These are phyloP conservation scores for Cecropterus lyciades DNA, from an alignment of 1,140 invertebrate species.

Conservation along the genomic window DNA sequence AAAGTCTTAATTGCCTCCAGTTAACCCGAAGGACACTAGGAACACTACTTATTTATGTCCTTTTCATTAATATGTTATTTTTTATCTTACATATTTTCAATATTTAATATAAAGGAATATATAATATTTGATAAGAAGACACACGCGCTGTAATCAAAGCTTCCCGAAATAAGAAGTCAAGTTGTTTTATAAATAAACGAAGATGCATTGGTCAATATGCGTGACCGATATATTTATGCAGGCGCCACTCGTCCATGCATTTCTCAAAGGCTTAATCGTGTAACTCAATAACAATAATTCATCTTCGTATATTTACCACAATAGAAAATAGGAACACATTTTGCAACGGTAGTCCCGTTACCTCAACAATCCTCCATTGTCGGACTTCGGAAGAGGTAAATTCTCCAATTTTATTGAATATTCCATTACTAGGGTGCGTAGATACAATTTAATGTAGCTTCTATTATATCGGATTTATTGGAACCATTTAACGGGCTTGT, in stretches of 20 bases:
- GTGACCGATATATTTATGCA: slow-evolving; percentile 32
- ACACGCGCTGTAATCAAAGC: neutral
- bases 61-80: too few relatives aligned
- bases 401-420: slow-evolving; percentile 37
- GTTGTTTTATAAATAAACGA: slow-evolving; percentile 30
- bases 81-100: too few relatives aligned
- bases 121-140: neutral
- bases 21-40: too few relatives aligned
- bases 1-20: too few relatives aligned
- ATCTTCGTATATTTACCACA: slow-evolving; percentile 3
- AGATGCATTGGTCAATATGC: slow-evolving; percentile 20
- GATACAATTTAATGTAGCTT: slow-evolving; percentile 41
- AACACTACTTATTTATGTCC: too few relatives aligned
- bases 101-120: neutral
- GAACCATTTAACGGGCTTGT: slow-evolving; percentile 43
- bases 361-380: neutral
- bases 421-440: slow-evolving; percentile 25
- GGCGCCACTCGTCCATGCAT: slow-evolving; percentile 25
- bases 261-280: slow-evolving; percentile 25
- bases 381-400: slow-evolving; percentile 20
- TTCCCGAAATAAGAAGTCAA: slow-evolving; percentile 28
- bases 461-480: slow-evolving; percentile 45
- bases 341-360: slow-evolving; percentile 9
- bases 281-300: slow-evolving; percentile 15
- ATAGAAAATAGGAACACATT: slow-evolving; percentile 15